Evolutionary conservation across 2,888 invertebrate species (phyloP).

Genomic region (Pemphredon lugubris): DNA sequence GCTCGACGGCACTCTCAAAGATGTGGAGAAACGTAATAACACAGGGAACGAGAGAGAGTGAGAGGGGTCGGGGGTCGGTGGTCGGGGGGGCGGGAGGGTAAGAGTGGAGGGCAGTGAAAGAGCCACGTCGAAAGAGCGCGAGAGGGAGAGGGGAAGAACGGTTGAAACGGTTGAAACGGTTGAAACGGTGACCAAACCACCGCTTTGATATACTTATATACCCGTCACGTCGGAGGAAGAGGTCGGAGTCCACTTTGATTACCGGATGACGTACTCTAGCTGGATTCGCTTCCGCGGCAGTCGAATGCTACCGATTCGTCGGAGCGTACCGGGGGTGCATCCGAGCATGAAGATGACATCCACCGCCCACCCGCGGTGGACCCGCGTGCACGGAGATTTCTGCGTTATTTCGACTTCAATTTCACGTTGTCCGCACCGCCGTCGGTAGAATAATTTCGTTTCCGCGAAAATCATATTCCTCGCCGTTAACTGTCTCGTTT

Average conservation of each 20-base stretch:
- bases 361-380: constrained; percentile 12
- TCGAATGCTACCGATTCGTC: constrained; percentile 66
- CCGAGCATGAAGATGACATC: constrained; percentile 66
- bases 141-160: constrained; percentile 37
- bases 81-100: constrained; percentile 5
- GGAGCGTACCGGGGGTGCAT: constrained; percentile 50
- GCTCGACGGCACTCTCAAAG: constrained; percentile 76
- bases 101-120: not conserved
- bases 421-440: constrained; percentile 32
- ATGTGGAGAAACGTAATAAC: constrained; percentile 75
- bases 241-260: constrained; percentile 77
- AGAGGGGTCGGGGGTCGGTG: constrained; percentile 17
- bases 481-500: constrained; percentile 35
- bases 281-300: constrained; percentile 63
- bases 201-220: constrained; percentile 78
- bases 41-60: constrained; percentile 34
- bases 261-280: constrained; percentile 71
- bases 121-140: constrained; percentile 16
- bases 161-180: too few relatives aligned
- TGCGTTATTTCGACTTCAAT: constrained; percentile 62
- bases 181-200: constrained; percentile 67
- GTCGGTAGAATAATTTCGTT: constrained; percentile 44
- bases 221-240: constrained; percentile 63
- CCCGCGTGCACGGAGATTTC: constrained; percentile 38
- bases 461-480: constrained; percentile 30